Conservation (phyloP, 2,888 invertebrate genomes). For the Sphaerophoria rueppellii region DNA sequence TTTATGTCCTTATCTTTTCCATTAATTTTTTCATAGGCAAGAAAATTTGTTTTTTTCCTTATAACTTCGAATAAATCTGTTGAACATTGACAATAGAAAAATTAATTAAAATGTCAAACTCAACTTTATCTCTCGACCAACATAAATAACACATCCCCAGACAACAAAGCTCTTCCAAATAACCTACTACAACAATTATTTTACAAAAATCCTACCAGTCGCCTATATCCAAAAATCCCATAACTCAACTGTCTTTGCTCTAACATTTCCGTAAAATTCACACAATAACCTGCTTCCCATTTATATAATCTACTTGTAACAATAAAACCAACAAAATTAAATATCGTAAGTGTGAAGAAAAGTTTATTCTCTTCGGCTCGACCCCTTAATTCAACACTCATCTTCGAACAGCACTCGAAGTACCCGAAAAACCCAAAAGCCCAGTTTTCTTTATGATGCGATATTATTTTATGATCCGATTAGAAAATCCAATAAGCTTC, state of each 20-base stretch:
- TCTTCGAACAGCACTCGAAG: background rate
- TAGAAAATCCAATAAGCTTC: constrained; percentile 66
- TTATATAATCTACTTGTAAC: constrained; percentile 15
- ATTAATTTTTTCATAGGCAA: too few relatives aligned
- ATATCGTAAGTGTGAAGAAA: constrained; percentile 12
- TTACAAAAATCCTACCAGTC: background rate
- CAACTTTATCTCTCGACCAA: too few relatives aligned
- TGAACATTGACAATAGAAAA: too few relatives aligned
- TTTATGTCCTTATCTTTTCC: too few relatives aligned
- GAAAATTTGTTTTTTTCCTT: too few relatives aligned
- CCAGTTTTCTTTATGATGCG: constrained; percentile 47
- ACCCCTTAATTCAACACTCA: background rate
- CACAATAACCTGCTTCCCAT: constrained; percentile 8
- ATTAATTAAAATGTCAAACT: too few relatives aligned
- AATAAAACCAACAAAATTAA: constrained; percentile 18
- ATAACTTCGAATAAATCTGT: too few relatives aligned
- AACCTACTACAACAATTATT: background rate
- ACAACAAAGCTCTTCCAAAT: too few relatives aligned
- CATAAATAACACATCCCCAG: too few relatives aligned
- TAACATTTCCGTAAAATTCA: background rate
- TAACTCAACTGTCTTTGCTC: constrained; percentile 1
- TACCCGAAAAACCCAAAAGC: constrained; percentile 21
- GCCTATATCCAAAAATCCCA: background rate
- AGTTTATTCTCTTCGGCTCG: background rate
- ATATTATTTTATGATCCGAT: constrained; percentile 69